These are phyloP conservation scores for Habroteleia sp. DNA, from an alignment of 2,888 invertebrate species.

Conservation along the genomic window DNA sequence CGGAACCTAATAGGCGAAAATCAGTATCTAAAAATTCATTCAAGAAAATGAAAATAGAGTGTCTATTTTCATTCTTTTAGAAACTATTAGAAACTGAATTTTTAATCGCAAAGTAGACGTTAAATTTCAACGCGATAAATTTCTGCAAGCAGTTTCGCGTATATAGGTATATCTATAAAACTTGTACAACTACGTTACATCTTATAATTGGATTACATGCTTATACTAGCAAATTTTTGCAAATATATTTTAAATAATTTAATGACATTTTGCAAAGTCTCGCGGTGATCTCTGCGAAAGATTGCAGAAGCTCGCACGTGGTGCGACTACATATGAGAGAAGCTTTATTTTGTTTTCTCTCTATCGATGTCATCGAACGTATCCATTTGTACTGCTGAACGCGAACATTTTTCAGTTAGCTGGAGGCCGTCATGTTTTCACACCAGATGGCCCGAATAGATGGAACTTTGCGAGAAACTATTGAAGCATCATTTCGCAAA, in stretches of 20 bases:
- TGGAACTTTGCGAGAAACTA: slow-evolving; percentile 68
- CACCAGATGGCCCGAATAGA: slow-evolving; percentile 58
- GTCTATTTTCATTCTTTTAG: too few relatives aligned
- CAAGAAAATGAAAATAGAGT: too few relatives aligned
- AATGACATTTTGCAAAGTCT: slow-evolving; percentile 20
- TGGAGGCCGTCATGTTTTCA: slow-evolving; percentile 64
- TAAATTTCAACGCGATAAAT: too few relatives aligned
- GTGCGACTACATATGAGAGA: slow-evolving; percentile 51
- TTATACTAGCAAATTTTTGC: slow-evolving; percentile 20
- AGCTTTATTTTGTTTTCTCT: slow-evolving; percentile 71
- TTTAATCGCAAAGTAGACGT: too few relatives aligned
- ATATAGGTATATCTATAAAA: too few relatives aligned
- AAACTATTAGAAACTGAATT: too few relatives aligned
- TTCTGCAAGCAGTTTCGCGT: too few relatives aligned
- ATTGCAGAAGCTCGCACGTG: slow-evolving; percentile 40
- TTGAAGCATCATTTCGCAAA: slow-evolving; percentile 66
- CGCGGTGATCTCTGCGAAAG: slow-evolving; percentile 14
- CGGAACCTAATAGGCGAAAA: too few relatives aligned
- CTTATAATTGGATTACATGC: slow-evolving; percentile 12
- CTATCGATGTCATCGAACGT: slow-evolving; percentile 68
- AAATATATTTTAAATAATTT: slow-evolving; percentile 30
- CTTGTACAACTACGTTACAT: too few relatives aligned
- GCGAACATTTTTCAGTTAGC: slow-evolving; percentile 75
- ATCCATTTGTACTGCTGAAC: slow-evolving; percentile 76
- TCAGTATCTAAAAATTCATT: too few relatives aligned